A percentile compares a stretch with the other conserved stretches of the same genome.
Conservation (phyloP, 2,888 invertebrate genomes). For the Brassicogethes aeneus region DNA sequence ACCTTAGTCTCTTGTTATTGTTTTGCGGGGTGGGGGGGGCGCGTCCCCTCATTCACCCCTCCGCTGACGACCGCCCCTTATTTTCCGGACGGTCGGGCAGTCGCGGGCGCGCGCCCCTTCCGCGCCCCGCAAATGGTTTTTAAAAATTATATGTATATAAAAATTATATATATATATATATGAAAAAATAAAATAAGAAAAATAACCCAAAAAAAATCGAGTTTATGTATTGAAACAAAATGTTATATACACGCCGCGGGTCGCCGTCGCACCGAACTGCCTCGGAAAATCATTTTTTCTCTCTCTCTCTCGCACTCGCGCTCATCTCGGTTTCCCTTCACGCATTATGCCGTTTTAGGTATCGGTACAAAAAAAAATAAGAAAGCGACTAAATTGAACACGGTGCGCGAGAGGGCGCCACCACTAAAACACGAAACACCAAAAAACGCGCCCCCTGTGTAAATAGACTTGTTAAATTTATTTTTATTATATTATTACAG, state of each 20-base stretch:
- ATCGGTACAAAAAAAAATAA: slow-evolving; percentile 11
- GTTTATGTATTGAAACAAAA: slow-evolving; percentile 40
- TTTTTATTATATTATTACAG: slow-evolving; percentile 21
- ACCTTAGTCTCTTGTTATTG: slow-evolving; percentile 54
- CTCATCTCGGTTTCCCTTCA: too few relatives aligned
- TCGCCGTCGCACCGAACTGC: too few relatives aligned
- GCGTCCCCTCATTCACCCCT: slow-evolving; percentile 22
- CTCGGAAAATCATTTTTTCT: too few relatives aligned
- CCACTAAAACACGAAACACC: neutral
- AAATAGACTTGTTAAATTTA: slow-evolving; percentile 16
- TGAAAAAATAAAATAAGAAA: slow-evolving; percentile 24
- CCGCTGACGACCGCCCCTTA: slow-evolving; percentile 22
- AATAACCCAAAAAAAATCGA: slow-evolving; percentile 33
- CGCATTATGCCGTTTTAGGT: slow-evolving; percentile 24
- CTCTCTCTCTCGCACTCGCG: too few relatives aligned
- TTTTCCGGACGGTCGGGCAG: slow-evolving; percentile 25
- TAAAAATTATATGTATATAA: slow-evolving; percentile 43
- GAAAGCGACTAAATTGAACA: too few relatives aligned
- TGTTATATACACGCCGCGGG: slow-evolving; percentile 26
- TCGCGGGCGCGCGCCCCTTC: neutral
- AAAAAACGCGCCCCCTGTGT: slow-evolving; percentile 4
- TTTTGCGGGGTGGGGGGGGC: slow-evolving; percentile 30
- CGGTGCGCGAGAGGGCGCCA: neutral
- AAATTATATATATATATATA: slow-evolving; percentile 15
- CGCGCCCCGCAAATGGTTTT: slow-evolving; percentile 38